Percentiles rank a stretch among this genome's conserved stretches.
Evolutionary conservation across 2,113 vertebrate genomes (phyloP).

Genomic region (Myotis davidii): DNA sequence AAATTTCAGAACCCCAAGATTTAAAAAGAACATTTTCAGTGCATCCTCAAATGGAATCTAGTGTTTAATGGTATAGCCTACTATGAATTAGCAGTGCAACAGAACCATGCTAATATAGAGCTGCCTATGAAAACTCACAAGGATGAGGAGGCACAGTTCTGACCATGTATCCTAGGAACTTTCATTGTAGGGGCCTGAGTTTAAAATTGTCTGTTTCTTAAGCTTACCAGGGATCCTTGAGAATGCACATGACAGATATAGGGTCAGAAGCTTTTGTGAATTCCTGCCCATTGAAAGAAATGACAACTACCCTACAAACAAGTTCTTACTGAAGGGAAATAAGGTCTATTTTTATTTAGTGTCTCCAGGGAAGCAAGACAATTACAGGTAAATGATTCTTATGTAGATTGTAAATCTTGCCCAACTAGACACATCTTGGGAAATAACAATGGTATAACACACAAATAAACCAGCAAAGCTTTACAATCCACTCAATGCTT

Average conservation of each 20-base stretch:
- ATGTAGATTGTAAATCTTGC: conserved; percentile 27
- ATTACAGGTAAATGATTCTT: conserved; percentile 32
- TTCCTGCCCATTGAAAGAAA: background rate
- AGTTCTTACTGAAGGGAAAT: background rate
- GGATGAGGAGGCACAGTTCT: no score
- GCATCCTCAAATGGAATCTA: background rate
- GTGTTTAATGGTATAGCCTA: background rate
- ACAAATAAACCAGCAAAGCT: conserved; percentile 6
- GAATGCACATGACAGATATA: background rate
- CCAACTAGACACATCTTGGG: conserved; percentile 22
- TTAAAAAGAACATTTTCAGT: background rate
- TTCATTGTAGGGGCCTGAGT: background rate
- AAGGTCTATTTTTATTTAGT: background rate
- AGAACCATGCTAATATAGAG: background rate
- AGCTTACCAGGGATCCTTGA: background rate
- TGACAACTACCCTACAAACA: background rate
- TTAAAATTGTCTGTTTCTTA: background rate
- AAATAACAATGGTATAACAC: background rate
- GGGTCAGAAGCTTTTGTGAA: background rate
- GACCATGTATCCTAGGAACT: background rate
- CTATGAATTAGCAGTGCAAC: no score
- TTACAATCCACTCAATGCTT: background rate
- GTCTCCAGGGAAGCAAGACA: conserved; percentile 6
- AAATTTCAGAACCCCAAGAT: background rate
- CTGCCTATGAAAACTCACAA: background rate